These are phyloP conservation scores for Tenebrio molitor DNA, from an alignment of 1,140 invertebrate genomes.

Conservation along the genomic window DNA sequence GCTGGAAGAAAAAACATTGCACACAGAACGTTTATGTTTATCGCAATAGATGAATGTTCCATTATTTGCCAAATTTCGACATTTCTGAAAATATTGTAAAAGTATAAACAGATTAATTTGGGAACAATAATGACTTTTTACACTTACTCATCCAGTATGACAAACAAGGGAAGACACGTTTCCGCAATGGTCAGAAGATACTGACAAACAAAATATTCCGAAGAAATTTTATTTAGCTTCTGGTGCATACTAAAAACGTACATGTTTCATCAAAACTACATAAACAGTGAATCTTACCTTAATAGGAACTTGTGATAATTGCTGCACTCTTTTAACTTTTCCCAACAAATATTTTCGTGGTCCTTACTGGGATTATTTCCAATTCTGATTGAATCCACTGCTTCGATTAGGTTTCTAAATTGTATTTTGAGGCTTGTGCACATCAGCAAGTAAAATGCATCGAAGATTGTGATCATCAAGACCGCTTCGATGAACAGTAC, in stretches of 20 bases:
- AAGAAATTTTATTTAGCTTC: background rate
- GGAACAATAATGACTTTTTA: too few species aligned
- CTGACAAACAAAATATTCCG: background rate
- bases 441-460: too few species aligned
- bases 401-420: background rate
- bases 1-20: too few species aligned
- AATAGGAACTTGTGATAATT: constrained; percentile 17
- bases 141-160: background rate
- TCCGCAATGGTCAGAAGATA: background rate
- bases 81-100: background rate
- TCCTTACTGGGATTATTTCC: background rate
- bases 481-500: background rate
- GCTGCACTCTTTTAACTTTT: background rate
- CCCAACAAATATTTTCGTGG: background rate
- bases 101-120: background rate
- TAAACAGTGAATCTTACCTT: background rate
- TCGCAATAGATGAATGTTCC: background rate
- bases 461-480: background rate
- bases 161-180: constrained; percentile 6
- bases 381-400: background rate
- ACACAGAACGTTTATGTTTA: background rate
- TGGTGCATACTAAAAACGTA: constrained; percentile 11
- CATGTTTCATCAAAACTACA: background rate
- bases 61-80: background rate
- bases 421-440: too few species aligned